Base-by-base conservation (phyloP, 2,888 invertebrate genomes). In the Mycogona germanica region DNA sequence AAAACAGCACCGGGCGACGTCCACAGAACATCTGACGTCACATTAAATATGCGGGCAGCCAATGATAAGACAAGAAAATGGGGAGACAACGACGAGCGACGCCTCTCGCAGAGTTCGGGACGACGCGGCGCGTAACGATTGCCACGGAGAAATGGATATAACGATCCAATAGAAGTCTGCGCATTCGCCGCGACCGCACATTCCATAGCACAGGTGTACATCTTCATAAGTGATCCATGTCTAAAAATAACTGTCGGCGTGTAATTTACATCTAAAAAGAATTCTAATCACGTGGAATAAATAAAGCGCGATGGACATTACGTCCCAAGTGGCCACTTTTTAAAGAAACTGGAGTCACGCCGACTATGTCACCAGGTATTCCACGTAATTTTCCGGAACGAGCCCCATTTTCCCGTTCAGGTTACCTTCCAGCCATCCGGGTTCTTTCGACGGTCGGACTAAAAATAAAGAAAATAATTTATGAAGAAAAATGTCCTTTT, bases 401-500 rank as follows among this genome's bases (percentile, higher is more conserved):
- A 96, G 78, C 48, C 96, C 95, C 47, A 82, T 83, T 73, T 84
- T 84, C 57, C 95, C 95, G 71, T 88, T 84, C 62, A 96, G 75
- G 51, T 87, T 85, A 60, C 97, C 97, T 70, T 95, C 91, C 66
- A 97, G 76, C 97, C 97, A 97, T 62, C 97, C 96, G 21, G 95
- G 95, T 73, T 97, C 97, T 66, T 86, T 82, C 25, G 93, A 93
- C 61, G 81, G 78, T 65, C 84, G 81, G 57, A 91, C 91, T 91
- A 72, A 49, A 75, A 74, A 55, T 57, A 55, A 58, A 57, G 55
- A 60, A 51, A 52, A 5, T 19, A 21, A 23, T 19, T n/a, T 12
- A 12, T 32, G 9, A 32, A 32, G 35, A 32, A 32, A 12, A 32
- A 32, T 32, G n/a, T n/a, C n/a, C n/a, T n/a, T n/a, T n/a, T n/a